Base-by-base conservation (phyloP, 2,113 vertebrate genomes). In the Cyprinodon variegatus region DNA sequence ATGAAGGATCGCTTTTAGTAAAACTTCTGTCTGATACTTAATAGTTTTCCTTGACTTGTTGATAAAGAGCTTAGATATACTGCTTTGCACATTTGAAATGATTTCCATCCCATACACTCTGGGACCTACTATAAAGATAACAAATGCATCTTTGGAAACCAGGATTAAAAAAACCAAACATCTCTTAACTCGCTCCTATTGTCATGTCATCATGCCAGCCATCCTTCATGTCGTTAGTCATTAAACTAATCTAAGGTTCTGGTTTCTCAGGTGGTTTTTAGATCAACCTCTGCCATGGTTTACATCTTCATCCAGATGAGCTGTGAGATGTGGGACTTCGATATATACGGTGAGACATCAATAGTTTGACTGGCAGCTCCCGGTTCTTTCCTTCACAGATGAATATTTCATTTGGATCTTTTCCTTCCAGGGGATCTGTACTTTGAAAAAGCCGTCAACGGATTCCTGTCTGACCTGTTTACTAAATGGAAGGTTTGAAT, bases 291-390 rank as follows among this genome's bases (percentile, higher is more conserved):
- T 4, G 98, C 98, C 17, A 99, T 99, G 97, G 97, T 99, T 57
- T 99, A 99, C 92, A 99, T 99, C 91, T 99, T 99, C 71, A 99
- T 99, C 91, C 98, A 99, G 93, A 99, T 99, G 98, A 99, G 98
- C 91, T 97, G 96, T 92, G 98, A 99, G 93, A 99, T 99, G 98
- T 99, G 98, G 98, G 97, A 99, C 93, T 99, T 99, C 85, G 98
- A 99, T 91, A 98, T 99, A 87, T 99, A 98, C 57, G 98, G 98
- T 99, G 88, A 85, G 87, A 81, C 40, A 14, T 37, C 1, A 36
- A 10, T 36, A 4, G 11, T 59, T 7, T 60, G 37, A 20, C 40
- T 13, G 41, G 2, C 5, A 40, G 50, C 45, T 46, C 11, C 0
- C 75, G 0, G 4, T 1, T 6, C 61, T 13, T 14, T 38, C 12